Base-by-base conservation (phyloP, 2,888 invertebrate genomes). In the Nesidiocoris tenuis region DNA sequence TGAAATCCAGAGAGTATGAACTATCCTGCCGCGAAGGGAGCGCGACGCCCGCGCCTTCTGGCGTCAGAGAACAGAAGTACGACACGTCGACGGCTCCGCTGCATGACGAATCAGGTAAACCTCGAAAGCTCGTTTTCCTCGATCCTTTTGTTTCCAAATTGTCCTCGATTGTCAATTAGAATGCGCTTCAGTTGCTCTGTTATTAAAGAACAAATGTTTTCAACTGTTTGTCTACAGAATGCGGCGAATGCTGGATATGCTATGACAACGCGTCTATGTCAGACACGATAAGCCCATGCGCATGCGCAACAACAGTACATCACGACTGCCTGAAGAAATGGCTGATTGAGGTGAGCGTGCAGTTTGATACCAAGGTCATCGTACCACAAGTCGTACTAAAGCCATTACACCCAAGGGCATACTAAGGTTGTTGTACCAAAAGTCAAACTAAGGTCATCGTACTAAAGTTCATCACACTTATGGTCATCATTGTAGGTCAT, bases 201-300 rank as follows among this genome's bases (percentile, higher is more conserved):
- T 55, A 12, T 12, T 12, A 55, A 55, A 12, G 16, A 55, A 55
- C 55, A 12, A 55, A 55, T n/a, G n/a, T n/a, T n/a, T n/a, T n/a
- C n/a, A n/a, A 9, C 7, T n/a, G 5, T 64, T 21, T 64, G 64
- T 64, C 7, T 2, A 7, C 56, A 64, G 64, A 64, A 18, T 70
- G 70, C 25, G 75, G 66, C 17, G 95, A 95, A 83, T 96, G 96
- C 83, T 96, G 95, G 95, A 96, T 96, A 81, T 96, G 96, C 84
- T 96, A 96, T 83, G 95, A 95, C 84, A 86, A 86, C 79, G 89
- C 94, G 54, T 89, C 93, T 75, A 84, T 87, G 19, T 57, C 56
- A 24, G 95, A 95, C 82, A 86, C 86, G 91, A 96, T 96, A 82
- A 90, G 92, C 81, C 95, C 95, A 12, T 96, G 96, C 82, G 90